Base-by-base conservation (phyloP, 2,888 invertebrate genomes). In the Stomorhina lunata region DNA sequence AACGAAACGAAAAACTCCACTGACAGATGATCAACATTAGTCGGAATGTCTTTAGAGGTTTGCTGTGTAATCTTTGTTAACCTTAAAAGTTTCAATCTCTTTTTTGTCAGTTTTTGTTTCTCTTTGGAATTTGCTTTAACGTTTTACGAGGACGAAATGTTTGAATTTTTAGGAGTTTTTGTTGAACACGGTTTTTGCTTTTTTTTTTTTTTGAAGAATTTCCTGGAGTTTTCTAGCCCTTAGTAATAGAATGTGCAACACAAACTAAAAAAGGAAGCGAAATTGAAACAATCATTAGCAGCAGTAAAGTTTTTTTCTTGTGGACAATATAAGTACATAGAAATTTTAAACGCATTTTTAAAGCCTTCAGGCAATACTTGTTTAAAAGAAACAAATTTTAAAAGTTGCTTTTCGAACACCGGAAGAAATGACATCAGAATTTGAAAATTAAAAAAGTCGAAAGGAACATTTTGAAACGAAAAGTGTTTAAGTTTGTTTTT, bases 21-120 rank as follows among this genome's bases (percentile, higher is more conserved):
- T 82, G 79, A 76, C 79, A 79, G 75, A 79, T 82, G 79, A 79
- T 82, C 75, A 82, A 53, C 82, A 82, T 79, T 79, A 82, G 75
- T 71, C 37, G n/a, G 37, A 66, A 79, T 76, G 65, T 71, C 79
- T 79, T 71, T 69, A 55, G 82, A 82, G 79, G 79, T 82, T 82
- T 82, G 75, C 79, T 66, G 66, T 71, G 75, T 72, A 82, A 82
- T 79, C 75, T 72, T 55, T 82, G 79, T 79, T 79, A 82, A 71
- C 65, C 71, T 71, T 61, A 79, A 79, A 79, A 79, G 15, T 65
- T 76, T 66, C 50, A 59, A 68, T 68, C 59, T 34, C 22, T n/a
- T 40, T 63, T 43, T 25, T 40, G 29, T 29, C 29, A 37, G n/a
- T 40, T 63, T 10, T 22, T 20, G 20, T 22, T 75, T 45, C 43